Base-by-base conservation (phyloP, 2,113 vertebrate genomes). In the Haemorhous mexicanus region DNA sequence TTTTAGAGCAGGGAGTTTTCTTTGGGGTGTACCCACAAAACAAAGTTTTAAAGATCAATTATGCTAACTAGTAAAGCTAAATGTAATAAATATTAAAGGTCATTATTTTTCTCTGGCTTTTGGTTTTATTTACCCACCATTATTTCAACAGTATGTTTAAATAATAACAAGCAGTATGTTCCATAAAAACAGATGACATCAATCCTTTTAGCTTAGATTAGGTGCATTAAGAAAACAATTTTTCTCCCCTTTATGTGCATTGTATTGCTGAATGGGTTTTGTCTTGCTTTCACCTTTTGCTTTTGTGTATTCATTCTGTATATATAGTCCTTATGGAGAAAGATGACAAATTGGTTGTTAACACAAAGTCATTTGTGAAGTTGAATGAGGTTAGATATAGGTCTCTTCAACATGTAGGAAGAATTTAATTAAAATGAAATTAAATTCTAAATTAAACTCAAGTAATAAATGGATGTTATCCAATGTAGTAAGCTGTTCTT, bases 391-490 rank as follows among this genome's bases (percentile, higher is more conserved):
- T 84, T 94, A 89, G 77, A 68, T 93, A 84, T 52, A 82, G 84
- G 76, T 90, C 56, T 94, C 84, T 94, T 92, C 62, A 72, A 84
- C 41, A 75, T 33, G 84, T 56, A 91, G 52, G n/a, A 89, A 94
- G 62, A 87, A 94, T 78, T 91, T 94, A 93, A 96, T 96, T 96
- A 96, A 93, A 96, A 91, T 76, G 1, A 93, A 96, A 96, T 94
- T 81, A 96, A 88, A 92, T 90, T 90, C 47, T 82, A 87, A 91
- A 95, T 96, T 94, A 94, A 94, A 92, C 82, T 89, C n/a, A 84
- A 76, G 91, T 76, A 91, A 87, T 94, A 94, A 97, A 78, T 58
- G 73, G 39, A 79, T 72, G 39, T 61, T 95, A 87, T 89, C 76
- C 80, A 87, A 33, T 91, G 84, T 58, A 95, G 14, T 68, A 72